phyloP scores from a whole-genome alignment of 2,888 invertebrate genomes.

The Prostheceraeus crozeri region DNA sequence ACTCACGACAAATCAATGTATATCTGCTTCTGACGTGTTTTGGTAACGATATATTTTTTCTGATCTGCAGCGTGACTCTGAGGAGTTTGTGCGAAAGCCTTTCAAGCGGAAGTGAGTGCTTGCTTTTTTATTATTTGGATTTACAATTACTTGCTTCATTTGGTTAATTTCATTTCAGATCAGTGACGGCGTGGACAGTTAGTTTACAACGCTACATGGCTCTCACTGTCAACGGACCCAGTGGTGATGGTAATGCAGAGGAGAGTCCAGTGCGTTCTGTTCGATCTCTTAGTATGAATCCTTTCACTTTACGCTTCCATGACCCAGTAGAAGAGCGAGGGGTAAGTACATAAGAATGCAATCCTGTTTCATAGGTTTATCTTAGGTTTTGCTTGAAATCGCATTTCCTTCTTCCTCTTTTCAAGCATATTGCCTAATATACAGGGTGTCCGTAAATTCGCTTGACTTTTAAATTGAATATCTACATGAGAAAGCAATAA shows the following conservation, averaged over 20 bases:
- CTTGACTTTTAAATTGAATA: too few relatives aligned
- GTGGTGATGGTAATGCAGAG: too few relatives aligned
- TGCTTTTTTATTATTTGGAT: background rate
- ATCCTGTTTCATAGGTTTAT: background rate
- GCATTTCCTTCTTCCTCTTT: background rate
- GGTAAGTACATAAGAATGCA: conserved; percentile 58
- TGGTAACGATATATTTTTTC: too few relatives aligned
- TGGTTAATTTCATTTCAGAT: too few relatives aligned
- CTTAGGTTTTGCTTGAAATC: background rate
- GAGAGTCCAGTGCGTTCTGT: background rate
- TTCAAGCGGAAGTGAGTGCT: conserved; percentile 12
- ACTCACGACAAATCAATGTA: too few relatives aligned
- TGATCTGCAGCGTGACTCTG: too few relatives aligned
- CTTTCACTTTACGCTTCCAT: conserved; percentile 75
- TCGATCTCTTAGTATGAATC: conserved; percentile 60
- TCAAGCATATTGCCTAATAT: background rate
- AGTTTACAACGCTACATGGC: conserved; percentile 16
- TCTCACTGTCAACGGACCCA: background rate
- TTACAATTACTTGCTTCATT: background rate
- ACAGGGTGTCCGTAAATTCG: too few relatives aligned
- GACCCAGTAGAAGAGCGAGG: conserved; percentile 74
- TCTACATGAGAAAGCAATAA: too few relatives aligned
- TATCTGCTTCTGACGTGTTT: too few relatives aligned
- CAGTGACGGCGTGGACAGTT: conserved; percentile 4
- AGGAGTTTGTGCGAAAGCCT: conserved; percentile 7